Base-by-base conservation (phyloP, 2,113 vertebrate genomes). In the Thamnaconus septentrionalis region DNA sequence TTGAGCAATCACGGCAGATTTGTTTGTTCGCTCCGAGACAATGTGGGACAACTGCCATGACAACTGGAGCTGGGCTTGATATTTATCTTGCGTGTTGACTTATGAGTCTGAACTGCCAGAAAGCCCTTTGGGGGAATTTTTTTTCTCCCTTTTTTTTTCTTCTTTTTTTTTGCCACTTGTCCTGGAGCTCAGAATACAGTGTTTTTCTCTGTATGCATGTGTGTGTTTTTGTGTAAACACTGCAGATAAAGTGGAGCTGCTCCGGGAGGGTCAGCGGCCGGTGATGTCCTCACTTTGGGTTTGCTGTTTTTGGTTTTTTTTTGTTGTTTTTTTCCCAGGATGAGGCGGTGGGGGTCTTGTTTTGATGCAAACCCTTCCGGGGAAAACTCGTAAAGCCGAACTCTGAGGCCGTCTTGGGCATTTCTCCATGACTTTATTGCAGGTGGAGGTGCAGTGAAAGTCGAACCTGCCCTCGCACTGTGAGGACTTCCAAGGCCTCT, bases 31-130 rank as follows among this genome's bases (percentile, higher is more conserved):
- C 78, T 67, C 42, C 57, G 68, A 85, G 76, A 84, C 84, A 87
- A 73, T 78, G 73, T 73, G 78, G 87, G 85, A 85, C 82, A 75
- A 78, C 87, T 82, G 86, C 87, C 87, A 85, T 85, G 77, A 89
- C 87, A 84, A 85, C 90, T 90, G 81, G 73, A 88, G 80, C 75
- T 66, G 63, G 50, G 70, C 52, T 72, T 85, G 76, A 84, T 91
- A 82, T 88, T 85, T 86, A 89, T 90, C 89, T 87, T 70, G 54
- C 63, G 71, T 91, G 87, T 92, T 92, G 82, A 90, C 85, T 92
- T 89, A 83, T 75, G 64, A 85, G 72, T 80, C 75, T 70, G 6
- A 66, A 72, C 62, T 18, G 56, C 51, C 69, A 70, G 65, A 76
- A 73, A 79, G 79, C 72, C 73, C 55, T 63, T 31, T 2, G 59